Base-by-base conservation (phyloP, 2,113 vertebrate species). In the Pardalotus punctatus region DNA sequence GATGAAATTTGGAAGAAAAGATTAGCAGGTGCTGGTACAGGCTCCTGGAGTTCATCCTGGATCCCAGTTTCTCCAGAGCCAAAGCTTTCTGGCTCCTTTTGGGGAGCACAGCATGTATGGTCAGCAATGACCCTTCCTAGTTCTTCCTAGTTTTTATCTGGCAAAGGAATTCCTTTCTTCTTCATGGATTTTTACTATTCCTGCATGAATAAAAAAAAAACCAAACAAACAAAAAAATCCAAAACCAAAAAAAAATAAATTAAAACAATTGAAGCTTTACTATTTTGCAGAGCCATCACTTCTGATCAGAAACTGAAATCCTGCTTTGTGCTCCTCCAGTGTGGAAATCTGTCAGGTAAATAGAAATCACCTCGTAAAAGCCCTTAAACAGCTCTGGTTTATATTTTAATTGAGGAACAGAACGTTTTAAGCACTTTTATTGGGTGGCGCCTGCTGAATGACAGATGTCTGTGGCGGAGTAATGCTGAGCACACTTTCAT, bases 381-480 rank as follows among this genome's bases (percentile, higher is more conserved):
- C 85, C 66, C 86, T 84, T 94, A 94, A 96, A 96, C 82, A 94
- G 92, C 90, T 94, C 92, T 96, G 95, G 83, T 97, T 98, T 97
- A 96, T 94, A 86, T 92, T 97, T 97, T 97, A 97, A 97, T 97
- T 97, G 96, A 96, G 95, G 94, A 97, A 73, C 92, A 95, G 96
- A 96, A 86, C 89, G 95, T 96, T 93, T 96, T 92, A 96, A 95
- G 70, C 83, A 78, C 86, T 97, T 97, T 97, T 96, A 96, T 95
- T 96, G 93, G 91, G 95, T 97, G 96, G 85, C 14, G 83, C 82
- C 85, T 97, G 94, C 86, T 96, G 96, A 97, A 97, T 97, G 96
- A 97, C 96, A 97, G 95, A 97, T 96, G 94, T 96, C 91, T 17
- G 27, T 12, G 6, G 71, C 1, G 16, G 84, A 96, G 73, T 93